These are phyloP conservation scores for Drosophila yooni DNA, from an alignment of 2,888 invertebrate species.

Conservation along the genomic window DNA sequence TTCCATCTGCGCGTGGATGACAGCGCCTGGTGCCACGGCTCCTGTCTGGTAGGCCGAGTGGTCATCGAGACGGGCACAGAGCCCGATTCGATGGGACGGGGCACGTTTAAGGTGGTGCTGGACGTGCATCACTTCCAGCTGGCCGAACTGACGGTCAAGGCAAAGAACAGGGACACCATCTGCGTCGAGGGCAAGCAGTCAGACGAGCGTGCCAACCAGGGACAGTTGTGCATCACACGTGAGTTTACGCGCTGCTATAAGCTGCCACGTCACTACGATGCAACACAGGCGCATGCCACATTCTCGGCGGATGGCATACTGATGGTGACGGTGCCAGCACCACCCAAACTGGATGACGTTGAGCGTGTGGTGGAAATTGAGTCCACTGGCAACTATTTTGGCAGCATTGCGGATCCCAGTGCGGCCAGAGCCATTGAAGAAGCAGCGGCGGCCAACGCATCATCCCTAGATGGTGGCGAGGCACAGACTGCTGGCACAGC, in stretches of 20 bases:
- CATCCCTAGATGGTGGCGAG: constrained; percentile 57
- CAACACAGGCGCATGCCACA: constrained; percentile 79
- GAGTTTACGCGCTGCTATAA: constrained; percentile 82
- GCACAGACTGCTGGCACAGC: constrained; percentile 69
- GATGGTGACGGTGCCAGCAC: constrained; percentile 82
- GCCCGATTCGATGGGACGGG: constrained; percentile 75
- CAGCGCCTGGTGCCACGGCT: constrained; percentile 81
- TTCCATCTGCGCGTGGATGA: constrained; percentile 71
- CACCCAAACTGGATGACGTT: constrained; percentile 80
- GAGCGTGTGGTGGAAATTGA: constrained; percentile 81
- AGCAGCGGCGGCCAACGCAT: constrained; percentile 31
- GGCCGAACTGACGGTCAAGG: constrained; percentile 81
- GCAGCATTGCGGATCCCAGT: constrained; percentile 71
- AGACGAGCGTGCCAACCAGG: constrained; percentile 75
- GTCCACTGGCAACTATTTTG: constrained; percentile 80
- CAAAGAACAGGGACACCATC: constrained; percentile 80
- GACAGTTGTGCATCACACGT: constrained; percentile 79
- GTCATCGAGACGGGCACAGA: constrained; percentile 80
- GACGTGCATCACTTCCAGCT: constrained; percentile 83
- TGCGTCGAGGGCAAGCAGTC: constrained; percentile 80
- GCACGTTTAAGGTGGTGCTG: constrained; percentile 81
- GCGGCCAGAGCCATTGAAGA: constrained; percentile 69
- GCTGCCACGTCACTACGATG: constrained; percentile 82
- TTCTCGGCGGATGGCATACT: constrained; percentile 83
- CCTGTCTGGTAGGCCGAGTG: constrained; percentile 79